Percentiles rank a stretch among this genome's conserved stretches.
Evolutionary conservation across 2,888 invertebrate species (phyloP).

Genomic region (Amphimallon solstitiale): DNA sequence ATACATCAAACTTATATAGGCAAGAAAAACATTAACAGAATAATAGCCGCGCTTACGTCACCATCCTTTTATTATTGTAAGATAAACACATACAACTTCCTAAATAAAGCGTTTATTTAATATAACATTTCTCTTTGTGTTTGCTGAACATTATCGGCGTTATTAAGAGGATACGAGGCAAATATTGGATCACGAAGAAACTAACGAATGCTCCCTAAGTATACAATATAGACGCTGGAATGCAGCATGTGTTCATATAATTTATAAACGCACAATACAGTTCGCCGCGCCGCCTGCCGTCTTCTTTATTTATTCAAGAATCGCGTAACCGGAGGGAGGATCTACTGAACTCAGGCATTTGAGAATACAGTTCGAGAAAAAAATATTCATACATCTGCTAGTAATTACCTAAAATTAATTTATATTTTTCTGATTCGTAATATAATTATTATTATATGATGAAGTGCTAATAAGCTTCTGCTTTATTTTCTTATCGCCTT

Average conservation of each 20-base stretch:
- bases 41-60: not conserved
- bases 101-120: conserved; percentile 3
- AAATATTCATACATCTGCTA: too few species aligned
- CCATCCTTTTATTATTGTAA: conserved; percentile 1
- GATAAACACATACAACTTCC: not conserved
- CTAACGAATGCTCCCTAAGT: conserved; percentile 1
- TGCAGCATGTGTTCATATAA: conserved; percentile 10
- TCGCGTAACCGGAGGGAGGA: not conserved
- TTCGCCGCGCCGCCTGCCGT: not conserved
- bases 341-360: too few species aligned
- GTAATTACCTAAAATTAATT: too few species aligned
- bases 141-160: conserved; percentile 11
- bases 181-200: conserved; percentile 10
- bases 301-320: conserved; percentile 21
- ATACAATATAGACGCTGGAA: not conserved
- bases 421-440: too few species aligned
- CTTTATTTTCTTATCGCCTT: too few species aligned
- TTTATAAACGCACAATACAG: conserved; percentile 12
- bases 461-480: too few species aligned
- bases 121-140: conserved; percentile 8
- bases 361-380: too few species aligned
- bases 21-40: not conserved
- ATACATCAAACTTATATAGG: not conserved
- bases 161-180: conserved; percentile 10
- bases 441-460: too few species aligned